phyloP scores from a whole-genome alignment of 1,140 invertebrate species.

The Drosophila mauritiana region DNA sequence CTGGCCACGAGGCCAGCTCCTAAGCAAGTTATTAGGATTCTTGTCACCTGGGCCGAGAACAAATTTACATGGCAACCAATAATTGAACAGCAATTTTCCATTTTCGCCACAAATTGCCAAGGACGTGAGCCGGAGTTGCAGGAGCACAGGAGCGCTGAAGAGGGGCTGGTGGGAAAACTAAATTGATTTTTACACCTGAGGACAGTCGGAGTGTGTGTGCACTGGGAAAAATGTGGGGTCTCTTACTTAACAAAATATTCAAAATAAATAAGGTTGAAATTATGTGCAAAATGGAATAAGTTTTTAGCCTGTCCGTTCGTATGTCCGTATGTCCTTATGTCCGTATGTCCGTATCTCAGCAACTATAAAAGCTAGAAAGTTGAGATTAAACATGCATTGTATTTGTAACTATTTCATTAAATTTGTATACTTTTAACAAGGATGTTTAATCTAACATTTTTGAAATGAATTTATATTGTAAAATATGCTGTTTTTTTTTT shows the following conservation, averaged over 20 bases:
- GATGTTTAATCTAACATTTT: too few species aligned
- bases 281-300: too few species aligned
- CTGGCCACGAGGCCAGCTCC: conserved; percentile 6
- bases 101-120: conserved; percentile 76
- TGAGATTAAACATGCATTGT: too few species aligned
- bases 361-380: too few species aligned
- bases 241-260: neutral
- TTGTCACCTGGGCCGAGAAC: conserved; percentile 66
- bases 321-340: too few species aligned
- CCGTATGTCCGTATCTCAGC: too few species aligned
- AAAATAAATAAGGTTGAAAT: too few species aligned
- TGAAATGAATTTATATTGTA: too few species aligned
- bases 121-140: conserved; percentile 54
- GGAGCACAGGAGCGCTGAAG: neutral
- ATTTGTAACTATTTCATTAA: too few species aligned
- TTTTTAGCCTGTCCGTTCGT: too few species aligned
- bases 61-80: conserved; percentile 78
- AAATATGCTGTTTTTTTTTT: neutral
- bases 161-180: conserved; percentile 38
- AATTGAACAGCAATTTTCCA: conserved; percentile 83
- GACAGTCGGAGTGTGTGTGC: conserved; percentile 17
- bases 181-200: conserved; percentile 73
- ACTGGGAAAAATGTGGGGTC: neutral
- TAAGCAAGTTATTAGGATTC: conserved; percentile 80
- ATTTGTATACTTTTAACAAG: too few species aligned